Evolutionary conservation across 1,140 invertebrate genomes (phyloP).

Genomic region (Drosophila nigromelanica): DNA sequence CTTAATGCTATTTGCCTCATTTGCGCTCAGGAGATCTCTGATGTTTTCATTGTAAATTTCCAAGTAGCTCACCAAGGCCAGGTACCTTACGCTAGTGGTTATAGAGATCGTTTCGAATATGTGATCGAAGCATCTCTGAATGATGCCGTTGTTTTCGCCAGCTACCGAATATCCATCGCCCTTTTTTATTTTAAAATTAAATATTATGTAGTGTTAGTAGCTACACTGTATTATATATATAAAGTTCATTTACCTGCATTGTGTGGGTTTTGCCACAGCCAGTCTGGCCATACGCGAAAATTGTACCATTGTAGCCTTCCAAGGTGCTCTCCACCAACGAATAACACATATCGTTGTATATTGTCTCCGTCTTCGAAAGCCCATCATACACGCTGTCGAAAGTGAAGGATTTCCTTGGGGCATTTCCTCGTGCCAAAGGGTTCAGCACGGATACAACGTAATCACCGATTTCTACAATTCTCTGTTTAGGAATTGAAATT

Average conservation of each 20-base stretch:
- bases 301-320: slow-evolving; percentile 94
- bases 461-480: slow-evolving; percentile 89
- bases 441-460: slow-evolving; percentile 84
- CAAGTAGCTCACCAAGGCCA: slow-evolving; percentile 95
- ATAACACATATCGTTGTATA: slow-evolving; percentile 96
- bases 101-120: slow-evolving; percentile 96
- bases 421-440: slow-evolving; percentile 77
- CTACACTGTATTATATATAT: background rate
- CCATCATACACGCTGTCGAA: slow-evolving; percentile 93
- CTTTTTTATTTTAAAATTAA: slow-evolving; percentile 9
- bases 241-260: slow-evolving; percentile 88
- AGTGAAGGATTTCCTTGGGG: slow-evolving; percentile 89
- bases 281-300: slow-evolving; percentile 95
- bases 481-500: slow-evolving; percentile 84
- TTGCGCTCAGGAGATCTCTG: slow-evolving; percentile 87
- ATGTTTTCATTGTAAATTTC: slow-evolving; percentile 97
- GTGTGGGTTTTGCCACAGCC: slow-evolving; percentile 93
- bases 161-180: slow-evolving; percentile 32
- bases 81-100: slow-evolving; percentile 91
- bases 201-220: no score
- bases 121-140: slow-evolving; percentile 95
- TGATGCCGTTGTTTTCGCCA: slow-evolving; percentile 87
- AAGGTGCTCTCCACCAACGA: slow-evolving; percentile 93
- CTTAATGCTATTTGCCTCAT: slow-evolving; percentile 23
- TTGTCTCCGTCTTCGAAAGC: slow-evolving; percentile 90